Conservation (phyloP, 2,888 invertebrate genomes). For the Drosophila robusta region DNA sequence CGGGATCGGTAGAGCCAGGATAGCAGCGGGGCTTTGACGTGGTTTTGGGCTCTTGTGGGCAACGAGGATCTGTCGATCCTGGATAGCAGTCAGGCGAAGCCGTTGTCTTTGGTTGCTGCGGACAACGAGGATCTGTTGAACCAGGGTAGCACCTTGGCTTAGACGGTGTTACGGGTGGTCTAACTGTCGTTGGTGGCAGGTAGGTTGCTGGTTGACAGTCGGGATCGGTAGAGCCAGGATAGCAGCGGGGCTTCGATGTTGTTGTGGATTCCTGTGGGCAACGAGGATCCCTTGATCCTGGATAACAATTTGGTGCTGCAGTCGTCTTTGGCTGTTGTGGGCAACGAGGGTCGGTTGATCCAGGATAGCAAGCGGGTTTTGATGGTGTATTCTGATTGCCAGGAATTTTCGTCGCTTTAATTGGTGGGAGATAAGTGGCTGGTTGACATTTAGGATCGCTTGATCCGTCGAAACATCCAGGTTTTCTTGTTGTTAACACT, state of each 20-base stretch:
- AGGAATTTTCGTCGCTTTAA: slow-evolving; percentile 30
- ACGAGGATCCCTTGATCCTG: slow-evolving; percentile 80
- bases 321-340: slow-evolving; percentile 29
- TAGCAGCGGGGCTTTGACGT: slow-evolving; percentile 54
- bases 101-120: background rate
- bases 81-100: background rate
- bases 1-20: slow-evolving; percentile 59
- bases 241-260: slow-evolving; percentile 5
- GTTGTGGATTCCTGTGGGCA: slow-evolving; percentile 64
- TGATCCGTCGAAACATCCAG: slow-evolving; percentile 83
- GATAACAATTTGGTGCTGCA: background rate
- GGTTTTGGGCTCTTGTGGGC: slow-evolving; percentile 7
- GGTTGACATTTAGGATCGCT: slow-evolving; percentile 71
- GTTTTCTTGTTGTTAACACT: slow-evolving; percentile 43
- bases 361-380: slow-evolving; percentile 27
- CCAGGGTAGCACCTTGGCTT: slow-evolving; percentile 21
- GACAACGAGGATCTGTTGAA: slow-evolving; percentile 35
- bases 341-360: slow-evolving; percentile 38
- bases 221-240: slow-evolving; percentile 29
- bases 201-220: slow-evolving; percentile 15
- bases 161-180: slow-evolving; percentile 6
- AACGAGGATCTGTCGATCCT: slow-evolving; percentile 2
- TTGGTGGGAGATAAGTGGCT: slow-evolving; percentile 53
- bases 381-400: slow-evolving; percentile 28
- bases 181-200: background rate